Percentiles rank a stretch among this genome's conserved stretches.
phyloP scores from a whole-genome alignment of 2,113 vertebrate species.

The Saimiri boliviensis region DNA sequence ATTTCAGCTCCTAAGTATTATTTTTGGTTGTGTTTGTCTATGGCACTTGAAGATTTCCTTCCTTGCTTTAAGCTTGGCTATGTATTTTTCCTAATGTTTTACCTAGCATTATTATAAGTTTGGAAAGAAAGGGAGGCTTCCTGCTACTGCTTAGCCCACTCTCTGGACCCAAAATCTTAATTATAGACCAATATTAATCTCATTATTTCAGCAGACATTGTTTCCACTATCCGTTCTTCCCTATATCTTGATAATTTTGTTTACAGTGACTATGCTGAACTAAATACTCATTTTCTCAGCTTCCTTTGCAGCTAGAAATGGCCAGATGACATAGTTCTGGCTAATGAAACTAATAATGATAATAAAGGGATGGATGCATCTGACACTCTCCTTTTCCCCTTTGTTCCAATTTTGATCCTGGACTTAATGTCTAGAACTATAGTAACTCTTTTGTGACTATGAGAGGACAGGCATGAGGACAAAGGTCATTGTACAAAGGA shows the following conservation, averaged over 20 bases:
- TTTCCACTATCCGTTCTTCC: background rate
- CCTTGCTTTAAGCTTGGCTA: background rate
- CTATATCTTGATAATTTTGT: constrained; percentile 9
- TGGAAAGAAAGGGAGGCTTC: background rate
- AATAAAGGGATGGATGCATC: background rate
- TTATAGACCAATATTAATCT: background rate
- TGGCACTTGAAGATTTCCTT: background rate
- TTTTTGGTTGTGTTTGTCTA: background rate
- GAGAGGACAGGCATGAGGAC: background rate
- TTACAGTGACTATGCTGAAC: background rate
- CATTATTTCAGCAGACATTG: background rate
- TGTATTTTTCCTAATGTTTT: background rate
- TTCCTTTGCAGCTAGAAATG: background rate
- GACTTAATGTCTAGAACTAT: constrained; percentile 30
- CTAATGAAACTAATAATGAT: background rate
- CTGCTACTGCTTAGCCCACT: background rate
- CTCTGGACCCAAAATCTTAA: constrained; percentile 1
- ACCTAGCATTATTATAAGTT: background rate
- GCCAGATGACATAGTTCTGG: background rate
- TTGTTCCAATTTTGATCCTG: background rate
- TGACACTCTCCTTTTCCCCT: background rate
- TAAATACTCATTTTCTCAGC: background rate
- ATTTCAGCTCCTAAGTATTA: background rate
- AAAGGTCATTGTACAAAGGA: background rate
- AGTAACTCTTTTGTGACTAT: background rate